Base-by-base conservation (phyloP, 2,797 vertebrate genomes). In the Protosalanx chinensis region DNA sequence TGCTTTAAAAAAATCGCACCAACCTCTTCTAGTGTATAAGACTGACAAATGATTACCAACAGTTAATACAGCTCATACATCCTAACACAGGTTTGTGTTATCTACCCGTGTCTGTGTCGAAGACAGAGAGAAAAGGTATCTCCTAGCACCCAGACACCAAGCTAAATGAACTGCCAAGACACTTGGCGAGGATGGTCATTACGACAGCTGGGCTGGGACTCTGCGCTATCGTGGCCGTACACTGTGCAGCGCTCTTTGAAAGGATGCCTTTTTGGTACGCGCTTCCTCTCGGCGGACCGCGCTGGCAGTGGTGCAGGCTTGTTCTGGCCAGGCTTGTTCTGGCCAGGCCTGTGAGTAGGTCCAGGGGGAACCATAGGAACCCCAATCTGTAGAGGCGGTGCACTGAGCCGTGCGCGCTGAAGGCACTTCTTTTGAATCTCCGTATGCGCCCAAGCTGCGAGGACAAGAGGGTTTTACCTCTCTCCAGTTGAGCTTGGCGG, bases 401-500 rank as follows among this genome's bases (percentile, higher is more conserved):
- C 65, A 49, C 12, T 67, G 46, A 51, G 32, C 6, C 20, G 6
- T 41, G 49, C 68, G 41, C 12, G n/a, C 33, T 41, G 32, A 60
- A 41, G 49, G n/a, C 68, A 27, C 18, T 57, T 37, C 35, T 18
- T 56, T 29, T 67, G 46, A 29, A 53, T 67, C 49, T 65, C 46
- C 20, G 65, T 53, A 29, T 67, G 46, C 23, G 27, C 51, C 23
- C 65, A 67, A 23, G 65, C 56, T 35, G 49, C 12, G 33, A 60
- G 57, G 35, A 59, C 49, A 59, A 60, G 60, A 62, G 56, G 23
- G 33, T 27, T 60, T 23, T 60, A 12, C 56, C 57, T 41, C 56
- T 69, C 32, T 69, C 68, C 57, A 60, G 68, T 37, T 37, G 68
- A 69, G 68, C 56, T 69, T 69, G 68, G 68, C 68, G 16, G 18